Base-by-base conservation (phyloP, 2,888 invertebrate genomes). In the Macaria liturata region DNA sequence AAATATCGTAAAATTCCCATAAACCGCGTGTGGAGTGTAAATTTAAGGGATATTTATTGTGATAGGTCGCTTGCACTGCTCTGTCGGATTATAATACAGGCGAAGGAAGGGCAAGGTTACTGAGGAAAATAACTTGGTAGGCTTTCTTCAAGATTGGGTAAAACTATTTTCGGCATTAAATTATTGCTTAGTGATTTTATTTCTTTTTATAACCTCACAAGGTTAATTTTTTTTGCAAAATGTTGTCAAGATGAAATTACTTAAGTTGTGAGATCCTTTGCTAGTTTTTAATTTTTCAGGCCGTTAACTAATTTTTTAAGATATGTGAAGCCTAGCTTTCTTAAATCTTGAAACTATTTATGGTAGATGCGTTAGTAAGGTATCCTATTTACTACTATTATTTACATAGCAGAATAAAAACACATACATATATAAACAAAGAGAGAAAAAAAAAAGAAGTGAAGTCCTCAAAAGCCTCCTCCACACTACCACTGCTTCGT, bases 41-140 rank as follows among this genome's bases (percentile, higher is more conserved):
- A 78, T 74, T 72, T 65, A 62, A 68, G 74, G 75, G 71, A 78
- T 76, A 76, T 74, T 75, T 51, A 51, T 42, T 75, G 72, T 76
- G 75, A 77, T 76, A 71, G 67, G 78, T 66, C 43, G 59, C 32
- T 9, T 30, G 67, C 49, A 30, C 56, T 57, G 71, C 57, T 64
- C 49, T 59, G 67, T 69, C 20, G 20, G 20, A 20, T 64, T 64
- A 68, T 70, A 65, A 42, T 45, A 46, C 31, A 54, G 47, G 39
- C 50, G 31, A 47, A 53, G 56, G 62, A 52, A 51, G 42, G 50
- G 54, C 60, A 4, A 9, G 9, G 32, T 42, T 52, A 6, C 32
- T 48, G 40, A 46, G 54, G 65, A 56, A 42, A 6, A 40, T 1
- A 0, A n/a, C n/a, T 42, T 42, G 4, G 5, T 42, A 8, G 4